A percentile compares a stretch with the other conserved stretches of the same genome.
phyloP scores from a whole-genome alignment of 2,797 vertebrate genomes.

The Enteromius paludinosus region DNA sequence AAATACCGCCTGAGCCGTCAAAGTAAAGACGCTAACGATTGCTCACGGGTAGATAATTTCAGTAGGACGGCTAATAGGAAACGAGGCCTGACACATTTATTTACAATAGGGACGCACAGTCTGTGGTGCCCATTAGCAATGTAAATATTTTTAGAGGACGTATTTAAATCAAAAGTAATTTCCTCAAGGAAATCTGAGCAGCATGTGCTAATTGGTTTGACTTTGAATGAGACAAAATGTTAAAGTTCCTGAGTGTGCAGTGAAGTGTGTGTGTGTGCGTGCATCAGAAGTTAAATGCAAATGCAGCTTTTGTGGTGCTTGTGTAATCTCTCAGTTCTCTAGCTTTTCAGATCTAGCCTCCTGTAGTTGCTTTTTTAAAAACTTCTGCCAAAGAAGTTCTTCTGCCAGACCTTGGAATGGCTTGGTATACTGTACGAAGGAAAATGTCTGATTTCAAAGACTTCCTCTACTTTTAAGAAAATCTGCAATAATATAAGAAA shows the following conservation, averaged over 20 bases:
- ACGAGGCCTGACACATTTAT: conserved; percentile 67
- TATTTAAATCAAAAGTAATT: conserved; percentile 51
- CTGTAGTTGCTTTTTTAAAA: neutral
- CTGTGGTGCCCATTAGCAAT: conserved; percentile 61
- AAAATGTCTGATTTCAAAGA: conserved; percentile 22
- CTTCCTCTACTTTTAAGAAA: conserved; percentile 16
- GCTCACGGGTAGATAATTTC: conserved; percentile 62
- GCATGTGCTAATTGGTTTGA: conserved; percentile 55
- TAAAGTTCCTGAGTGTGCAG: conserved; percentile 45
- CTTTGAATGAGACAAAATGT: conserved; percentile 55
- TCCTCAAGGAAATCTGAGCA: conserved; percentile 35
- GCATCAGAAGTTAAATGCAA: conserved; percentile 48
- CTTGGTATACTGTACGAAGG: neutral
- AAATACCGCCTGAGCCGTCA: conserved; percentile 64
- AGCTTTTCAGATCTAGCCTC: conserved; percentile 24
- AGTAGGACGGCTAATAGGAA: conserved; percentile 72
- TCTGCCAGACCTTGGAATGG: conserved; percentile 35
- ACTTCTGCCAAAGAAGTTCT: neutral
- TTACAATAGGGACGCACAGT: conserved; percentile 53
- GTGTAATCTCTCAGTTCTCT: conserved; percentile 34
- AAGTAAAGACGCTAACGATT: conserved; percentile 71
- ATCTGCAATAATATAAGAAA: conserved; percentile 19
- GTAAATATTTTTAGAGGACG: conserved; percentile 58
- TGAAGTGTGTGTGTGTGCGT: conserved; percentile 7
- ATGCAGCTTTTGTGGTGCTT: conserved; percentile 24